Evolutionary conservation across 2,113 vertebrate species (phyloP), one percentile per base, ranked within the genome.

Genomic region (Cettia cetti): DNA sequence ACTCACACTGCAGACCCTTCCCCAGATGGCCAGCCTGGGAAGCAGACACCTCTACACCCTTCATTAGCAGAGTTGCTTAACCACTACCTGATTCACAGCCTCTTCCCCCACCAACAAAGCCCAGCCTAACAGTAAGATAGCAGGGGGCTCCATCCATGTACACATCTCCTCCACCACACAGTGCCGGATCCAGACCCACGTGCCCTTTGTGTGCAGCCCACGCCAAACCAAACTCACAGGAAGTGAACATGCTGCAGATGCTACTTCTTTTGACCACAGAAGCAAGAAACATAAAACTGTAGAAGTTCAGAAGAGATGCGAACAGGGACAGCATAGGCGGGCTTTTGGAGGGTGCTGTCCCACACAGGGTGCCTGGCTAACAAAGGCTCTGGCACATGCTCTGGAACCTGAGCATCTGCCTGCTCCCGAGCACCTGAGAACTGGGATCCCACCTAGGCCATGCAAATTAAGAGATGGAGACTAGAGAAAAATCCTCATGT

Each of bases 271-370:
- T 82, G 33, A 49, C 61, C 26, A 61, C 35, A 78, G 14, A 15
- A 63, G 30, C 22, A 24, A 50, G 79, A 92, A 68, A 80, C 47
- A 72, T 8, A 15, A 81, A 57, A 60, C 5, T 35, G 76, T 52
- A 75, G 40, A 40, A 82, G 57, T 3, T 89, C 47, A 45, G 21
- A n/a, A 77, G 33, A 92, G 66, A 52, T 60, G 71, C 50, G 23
- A 33, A 17, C 10, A 42, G 10, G 0, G 14, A 64, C 14, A 28
- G 60, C 11, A 4, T 30, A 27, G 3, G 0, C 0, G 7, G 21
- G 31, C 19, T 80, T 15, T 68, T 1, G 12, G 37, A 27, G 37
- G 53, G 10, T 75, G 30, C 15, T 11, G 28, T 76, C 64, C 30
- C 6, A 7, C 45, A 33, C 28, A 4, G 77, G 39, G 4, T 8